Evolutionary conservation across 2,797 vertebrate species (phyloP).

Genomic region (Moxostoma hubbsi): DNA sequence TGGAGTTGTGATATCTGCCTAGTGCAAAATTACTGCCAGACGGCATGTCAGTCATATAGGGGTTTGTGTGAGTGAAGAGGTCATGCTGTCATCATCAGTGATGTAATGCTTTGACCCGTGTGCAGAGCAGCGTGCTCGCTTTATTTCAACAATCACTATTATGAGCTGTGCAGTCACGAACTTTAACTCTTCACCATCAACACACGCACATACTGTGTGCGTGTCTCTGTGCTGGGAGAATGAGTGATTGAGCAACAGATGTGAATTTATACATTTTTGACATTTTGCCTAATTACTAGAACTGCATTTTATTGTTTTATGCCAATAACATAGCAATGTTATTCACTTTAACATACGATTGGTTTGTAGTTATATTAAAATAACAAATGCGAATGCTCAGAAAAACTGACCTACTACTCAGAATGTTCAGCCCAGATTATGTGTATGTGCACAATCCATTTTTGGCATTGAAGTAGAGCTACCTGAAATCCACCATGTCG

Average conservation of each 20-base stretch:
- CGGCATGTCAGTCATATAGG: background rate
- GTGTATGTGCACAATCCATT: too few species aligned
- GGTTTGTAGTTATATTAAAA: too few species aligned
- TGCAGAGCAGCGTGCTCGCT: background rate
- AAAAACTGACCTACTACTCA: too few species aligned
- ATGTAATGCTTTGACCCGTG: slow-evolving; percentile 16
- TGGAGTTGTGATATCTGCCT: background rate
- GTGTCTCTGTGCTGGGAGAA: background rate
- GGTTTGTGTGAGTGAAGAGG: background rate
- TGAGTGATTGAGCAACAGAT: slow-evolving; percentile 20
- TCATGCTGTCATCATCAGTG: background rate
- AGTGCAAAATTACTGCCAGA: slow-evolving; percentile 33
- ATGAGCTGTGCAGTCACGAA: slow-evolving; percentile 14
- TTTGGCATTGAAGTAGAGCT: too few species aligned
- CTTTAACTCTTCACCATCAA: background rate
- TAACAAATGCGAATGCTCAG: too few species aligned
- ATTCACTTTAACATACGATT: too few species aligned
- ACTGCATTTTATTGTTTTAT: too few species aligned
- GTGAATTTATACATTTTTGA: background rate
- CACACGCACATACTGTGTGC: too few species aligned
- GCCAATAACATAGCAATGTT: too few species aligned
- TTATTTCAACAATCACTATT: slow-evolving; percentile 12
- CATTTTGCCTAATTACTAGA: too few species aligned
- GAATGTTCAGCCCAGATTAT: too few species aligned
- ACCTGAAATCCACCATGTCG: too few species aligned